Evolutionary conservation across 2,888 invertebrate genomes (phyloP), one percentile per base, ranked within the genome.

Genomic region (Celastrina argiolus): DNA sequence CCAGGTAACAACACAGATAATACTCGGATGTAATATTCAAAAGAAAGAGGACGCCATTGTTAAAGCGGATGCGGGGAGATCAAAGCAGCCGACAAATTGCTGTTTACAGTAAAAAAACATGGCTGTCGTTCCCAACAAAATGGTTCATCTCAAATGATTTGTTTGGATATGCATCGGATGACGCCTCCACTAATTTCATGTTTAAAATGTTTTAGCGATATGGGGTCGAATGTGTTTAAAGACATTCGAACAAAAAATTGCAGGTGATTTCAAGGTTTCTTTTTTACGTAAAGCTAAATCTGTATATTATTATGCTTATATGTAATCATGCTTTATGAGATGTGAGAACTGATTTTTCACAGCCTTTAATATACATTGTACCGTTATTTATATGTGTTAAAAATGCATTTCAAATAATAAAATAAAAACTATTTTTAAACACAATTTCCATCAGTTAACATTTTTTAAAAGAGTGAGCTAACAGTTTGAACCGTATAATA

Each of bases 21-120:
- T 59, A 42, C 41, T 58, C 58, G 65, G 65, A 59, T 66, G 65
- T 66, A 59, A 65, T 65, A 65, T 65, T 39, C 56, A 51, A 22
- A 45, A 56, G 67, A 66, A 66, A 73, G 67, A 70, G 68, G 71
- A 74, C 76, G 71, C 75, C 81, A 82, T 86, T 85, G 85, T 85
- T 76, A 73, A 79, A 76, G 78, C 88, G 88, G 88, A 88, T 86
- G 87, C 88, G 87, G 87, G 79, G 73, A 81, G 81, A 84, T 88
- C 87, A 88, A 89, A 89, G 82, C 67, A 66, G 65, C 67, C 81
- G 81, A 76, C 81, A 81, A 82, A 84, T 81, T 79, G 78, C 81
- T 86, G 84, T 84, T 84, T 85, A 85, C 84, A 79, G 78, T 66
- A 45, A 28, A 67, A 68, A 64, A 64, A 67, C 56, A 59, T 45